Conservation (phyloP, 2,888 invertebrate genomes). For the Hemithea aestivaria region DNA sequence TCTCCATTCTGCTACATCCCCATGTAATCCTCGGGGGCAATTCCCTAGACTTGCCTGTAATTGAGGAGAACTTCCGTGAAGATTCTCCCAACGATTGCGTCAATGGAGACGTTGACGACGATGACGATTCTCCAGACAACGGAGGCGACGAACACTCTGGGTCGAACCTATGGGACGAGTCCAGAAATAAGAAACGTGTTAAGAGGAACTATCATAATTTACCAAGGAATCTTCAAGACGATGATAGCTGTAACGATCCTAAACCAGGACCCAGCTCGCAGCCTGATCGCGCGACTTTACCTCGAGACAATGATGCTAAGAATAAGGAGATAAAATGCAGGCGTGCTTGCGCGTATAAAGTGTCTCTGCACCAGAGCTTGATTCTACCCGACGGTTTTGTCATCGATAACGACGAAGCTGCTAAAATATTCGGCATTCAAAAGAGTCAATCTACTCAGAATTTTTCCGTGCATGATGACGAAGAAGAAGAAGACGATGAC, state of each 20-base stretch:
- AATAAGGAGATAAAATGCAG: slow-evolving; percentile 30
- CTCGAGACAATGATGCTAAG: slow-evolving; percentile 21
- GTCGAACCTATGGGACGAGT: neutral
- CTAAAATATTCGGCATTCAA: slow-evolving; percentile 40
- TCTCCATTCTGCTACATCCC: slow-evolving; percentile 61
- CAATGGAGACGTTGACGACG: slow-evolving; percentile 12
- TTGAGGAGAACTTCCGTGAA: slow-evolving; percentile 50
- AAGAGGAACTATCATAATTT: too few relatives aligned
- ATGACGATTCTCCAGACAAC: slow-evolving; percentile 2
- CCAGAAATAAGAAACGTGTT: neutral
- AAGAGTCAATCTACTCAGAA: slow-evolving; percentile 53
- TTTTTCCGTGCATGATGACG: slow-evolving; percentile 25
- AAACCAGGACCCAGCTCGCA: too few relatives aligned
- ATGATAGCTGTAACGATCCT: too few relatives aligned
- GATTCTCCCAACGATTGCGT: slow-evolving; percentile 37
- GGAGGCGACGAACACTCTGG: slow-evolving; percentile 1
- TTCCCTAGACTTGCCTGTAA: slow-evolving; percentile 60
- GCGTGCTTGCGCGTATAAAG: slow-evolving; percentile 25
- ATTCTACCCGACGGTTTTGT: slow-evolving; percentile 35
- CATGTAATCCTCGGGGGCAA: slow-evolving; percentile 51
- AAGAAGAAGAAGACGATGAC: slow-evolving; percentile 30
- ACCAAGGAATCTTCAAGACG: too few relatives aligned
- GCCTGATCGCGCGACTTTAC: neutral
- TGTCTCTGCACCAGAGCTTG: slow-evolving; percentile 51
- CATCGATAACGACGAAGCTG: slow-evolving; percentile 41